Conservation (phyloP, 1,140 invertebrate genomes). For the Saxidomus purpurata region DNA sequence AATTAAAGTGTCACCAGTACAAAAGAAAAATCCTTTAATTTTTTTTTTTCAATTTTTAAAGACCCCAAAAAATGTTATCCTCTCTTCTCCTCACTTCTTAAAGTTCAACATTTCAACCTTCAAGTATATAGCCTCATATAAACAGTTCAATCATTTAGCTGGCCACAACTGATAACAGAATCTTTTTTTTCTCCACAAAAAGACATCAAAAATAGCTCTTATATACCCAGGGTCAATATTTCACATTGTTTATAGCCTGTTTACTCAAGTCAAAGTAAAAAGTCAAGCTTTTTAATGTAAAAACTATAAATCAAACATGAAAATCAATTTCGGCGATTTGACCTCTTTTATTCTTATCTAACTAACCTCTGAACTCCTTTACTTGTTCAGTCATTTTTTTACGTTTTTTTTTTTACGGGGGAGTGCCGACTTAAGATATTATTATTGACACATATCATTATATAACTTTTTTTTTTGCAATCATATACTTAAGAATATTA, state of each 20-base stretch:
- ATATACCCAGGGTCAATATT: constrained; percentile 38
- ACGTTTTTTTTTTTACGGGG: not conserved
- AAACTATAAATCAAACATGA: constrained; percentile 33
- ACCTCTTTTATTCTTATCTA: constrained; percentile 17
- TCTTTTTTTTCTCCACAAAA: constrained; percentile 9
- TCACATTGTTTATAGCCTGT: constrained; percentile 48
- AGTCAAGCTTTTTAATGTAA: constrained; percentile 43
- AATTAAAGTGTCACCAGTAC: too few relatives aligned
- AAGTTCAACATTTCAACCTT: not conserved
- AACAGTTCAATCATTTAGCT: not conserved
- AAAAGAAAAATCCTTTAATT: too few relatives aligned
- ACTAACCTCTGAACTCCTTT: not conserved
- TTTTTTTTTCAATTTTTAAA: too few relatives aligned
- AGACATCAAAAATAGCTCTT: constrained; percentile 19
- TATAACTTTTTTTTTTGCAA: too few relatives aligned
- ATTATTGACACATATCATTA: too few relatives aligned
- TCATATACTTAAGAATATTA: too few relatives aligned
- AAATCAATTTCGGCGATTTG: constrained; percentile 46
- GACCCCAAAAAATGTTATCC: too few relatives aligned
- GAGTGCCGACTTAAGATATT: too few relatives aligned
- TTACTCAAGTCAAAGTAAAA: constrained; percentile 49
- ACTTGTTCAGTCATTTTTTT: not conserved
- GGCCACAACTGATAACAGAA: not conserved
- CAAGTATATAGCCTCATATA: not conserved
- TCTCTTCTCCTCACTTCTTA: not conserved